Evolutionary conservation across 2,888 invertebrate species (phyloP).

Genomic region (Temnothorax ravouxi): DNA sequence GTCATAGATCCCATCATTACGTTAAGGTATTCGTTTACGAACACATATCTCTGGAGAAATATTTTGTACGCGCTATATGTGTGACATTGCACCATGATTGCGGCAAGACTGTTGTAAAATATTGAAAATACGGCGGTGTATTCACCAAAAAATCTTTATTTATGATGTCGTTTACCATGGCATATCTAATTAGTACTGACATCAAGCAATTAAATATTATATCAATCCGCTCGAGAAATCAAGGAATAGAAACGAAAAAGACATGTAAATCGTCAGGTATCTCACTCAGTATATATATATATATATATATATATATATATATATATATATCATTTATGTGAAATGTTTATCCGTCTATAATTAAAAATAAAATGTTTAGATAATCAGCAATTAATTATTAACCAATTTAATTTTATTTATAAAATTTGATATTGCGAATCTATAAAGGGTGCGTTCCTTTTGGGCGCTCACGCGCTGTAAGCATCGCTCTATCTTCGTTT

Average conservation of each 20-base stretch:
- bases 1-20: neutral
- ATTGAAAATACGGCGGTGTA: slow-evolving; percentile 12
- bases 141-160: slow-evolving; percentile 25
- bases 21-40: neutral
- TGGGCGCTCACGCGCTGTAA: too few species aligned
- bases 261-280: too few species aligned
- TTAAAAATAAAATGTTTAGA: too few species aligned
- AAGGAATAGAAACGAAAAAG: neutral
- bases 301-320: too few species aligned
- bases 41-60: neutral
- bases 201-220: slow-evolving; percentile 52
- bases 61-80: neutral
- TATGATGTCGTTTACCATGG: slow-evolving; percentile 52
- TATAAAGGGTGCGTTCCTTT: too few species aligned
- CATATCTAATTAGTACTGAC: slow-evolving; percentile 56
- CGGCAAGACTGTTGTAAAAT: neutral
- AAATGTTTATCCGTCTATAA: too few species aligned
- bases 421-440: too few species aligned
- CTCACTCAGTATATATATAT: too few species aligned
- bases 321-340: too few species aligned
- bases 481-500: too few species aligned
- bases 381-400: too few species aligned
- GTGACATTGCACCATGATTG: neutral
- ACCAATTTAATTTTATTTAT: too few species aligned
- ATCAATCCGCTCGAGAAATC: neutral